Conservation (phyloP, 2,113 vertebrate genomes). For the Cettia cetti region DNA sequence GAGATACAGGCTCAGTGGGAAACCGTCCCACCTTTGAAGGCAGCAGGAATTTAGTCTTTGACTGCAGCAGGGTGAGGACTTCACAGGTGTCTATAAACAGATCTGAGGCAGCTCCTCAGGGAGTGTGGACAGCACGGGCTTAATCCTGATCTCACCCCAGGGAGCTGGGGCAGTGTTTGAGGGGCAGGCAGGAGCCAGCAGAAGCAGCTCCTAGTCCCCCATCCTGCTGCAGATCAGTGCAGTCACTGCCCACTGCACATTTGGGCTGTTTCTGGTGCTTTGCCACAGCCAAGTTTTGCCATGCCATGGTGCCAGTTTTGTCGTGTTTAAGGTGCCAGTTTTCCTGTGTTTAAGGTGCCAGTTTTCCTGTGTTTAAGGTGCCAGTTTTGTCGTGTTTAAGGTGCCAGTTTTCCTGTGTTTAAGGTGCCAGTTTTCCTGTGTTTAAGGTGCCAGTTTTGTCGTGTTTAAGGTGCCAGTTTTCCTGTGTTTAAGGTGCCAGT, state of each 20-base stretch:
- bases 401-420: no score
- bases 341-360: no score
- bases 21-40: background rate
- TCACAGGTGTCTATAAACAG: background rate
- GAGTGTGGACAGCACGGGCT: background rate
- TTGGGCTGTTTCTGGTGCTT: background rate
- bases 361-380: no score
- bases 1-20: background rate
- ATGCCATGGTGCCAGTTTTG: background rate
- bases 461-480: no score
- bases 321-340: no score
- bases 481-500: no score
- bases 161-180: background rate
- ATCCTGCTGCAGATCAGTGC: fast-evolving
- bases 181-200: background rate
- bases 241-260: fast-evolving
- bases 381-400: no score
- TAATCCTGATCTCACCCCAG: background rate
- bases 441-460: no score
- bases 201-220: background rate
- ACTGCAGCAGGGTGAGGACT: background rate
- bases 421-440: no score
- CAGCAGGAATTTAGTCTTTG: background rate
- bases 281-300: background rate
- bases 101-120: background rate